Evolutionary conservation across 2,113 vertebrate species (phyloP).

Genomic region (Eolophus roseicapilla): DNA sequence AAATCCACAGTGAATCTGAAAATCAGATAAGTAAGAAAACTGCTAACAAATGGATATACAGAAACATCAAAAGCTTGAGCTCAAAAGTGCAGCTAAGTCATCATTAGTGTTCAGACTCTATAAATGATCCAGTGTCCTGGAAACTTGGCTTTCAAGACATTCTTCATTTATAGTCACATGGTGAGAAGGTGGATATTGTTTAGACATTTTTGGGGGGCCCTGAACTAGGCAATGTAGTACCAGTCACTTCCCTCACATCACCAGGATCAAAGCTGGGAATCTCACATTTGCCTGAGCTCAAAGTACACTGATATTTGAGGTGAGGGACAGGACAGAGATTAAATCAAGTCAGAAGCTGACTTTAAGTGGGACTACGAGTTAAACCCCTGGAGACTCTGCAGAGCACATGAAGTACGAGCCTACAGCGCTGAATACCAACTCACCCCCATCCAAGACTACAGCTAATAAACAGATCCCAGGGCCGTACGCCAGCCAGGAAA

Average conservation of each 20-base stretch:
- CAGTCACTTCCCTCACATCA: not conserved
- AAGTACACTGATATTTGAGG: not conserved
- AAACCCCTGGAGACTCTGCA: not conserved
- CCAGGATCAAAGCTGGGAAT: not conserved
- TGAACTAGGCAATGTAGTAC: not conserved
- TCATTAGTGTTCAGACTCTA: not conserved
- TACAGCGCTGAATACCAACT: not conserved
- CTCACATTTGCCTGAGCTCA: not conserved
- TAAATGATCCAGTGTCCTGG: not conserved
- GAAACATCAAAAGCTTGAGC: not conserved
- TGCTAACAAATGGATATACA: not conserved
- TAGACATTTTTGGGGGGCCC: not conserved
- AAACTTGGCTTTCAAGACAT: not conserved
- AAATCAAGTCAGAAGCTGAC: not conserved
- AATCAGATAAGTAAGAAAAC: not conserved
- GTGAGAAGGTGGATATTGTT: not conserved
- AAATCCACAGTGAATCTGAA: not conserved
- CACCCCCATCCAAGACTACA: not conserved
- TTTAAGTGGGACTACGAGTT: not conserved
- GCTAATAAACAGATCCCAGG: slow-evolving; percentile 1
- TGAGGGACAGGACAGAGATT: not conserved
- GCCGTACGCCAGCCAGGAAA: slow-evolving; percentile 22
- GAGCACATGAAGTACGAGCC: not conserved
- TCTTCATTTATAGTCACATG: not conserved
- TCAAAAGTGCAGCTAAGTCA: not conserved